phyloP scores from a whole-genome alignment of 2,888 invertebrate species.

The Theodoxus fluviatilis region DNA sequence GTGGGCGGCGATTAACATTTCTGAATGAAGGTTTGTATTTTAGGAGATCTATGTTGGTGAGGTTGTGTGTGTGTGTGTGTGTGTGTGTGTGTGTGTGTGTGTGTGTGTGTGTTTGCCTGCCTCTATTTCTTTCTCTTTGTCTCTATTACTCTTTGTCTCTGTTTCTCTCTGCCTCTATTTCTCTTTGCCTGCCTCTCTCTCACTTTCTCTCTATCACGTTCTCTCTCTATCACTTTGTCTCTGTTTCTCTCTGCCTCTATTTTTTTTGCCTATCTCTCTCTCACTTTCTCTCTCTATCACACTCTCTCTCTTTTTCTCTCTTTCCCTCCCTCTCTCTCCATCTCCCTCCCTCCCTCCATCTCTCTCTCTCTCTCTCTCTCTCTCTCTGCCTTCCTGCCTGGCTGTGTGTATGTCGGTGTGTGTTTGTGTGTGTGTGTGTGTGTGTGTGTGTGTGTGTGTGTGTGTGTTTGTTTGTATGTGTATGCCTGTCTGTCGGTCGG shows the following conservation, averaged over 20 bases:
- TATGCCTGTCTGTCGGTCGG: neutral
- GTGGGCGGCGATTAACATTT: too few relatives aligned
- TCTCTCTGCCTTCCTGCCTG: too few relatives aligned
- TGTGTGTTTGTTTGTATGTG: neutral
- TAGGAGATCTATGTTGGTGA: constrained; percentile 1
- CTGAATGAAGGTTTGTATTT: too few relatives aligned
- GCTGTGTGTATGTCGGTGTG: neutral
- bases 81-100: constrained; percentile 3
- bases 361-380: constrained; percentile 11
- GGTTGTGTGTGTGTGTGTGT: constrained; percentile 10
- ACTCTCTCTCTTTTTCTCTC: constrained; percentile 1
- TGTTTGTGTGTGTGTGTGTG: neutral
- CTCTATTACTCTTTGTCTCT: too few relatives aligned
- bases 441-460: too few relatives aligned
- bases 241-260: neutral
- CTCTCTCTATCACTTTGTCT: neutral
- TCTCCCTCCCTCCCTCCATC: constrained; percentile 8
- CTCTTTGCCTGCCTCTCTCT: neutral
- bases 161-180: constrained; percentile 14
- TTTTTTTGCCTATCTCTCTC: neutral
- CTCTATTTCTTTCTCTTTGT: too few relatives aligned
- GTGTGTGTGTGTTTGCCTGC: too few relatives aligned
- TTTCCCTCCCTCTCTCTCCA: neutral
- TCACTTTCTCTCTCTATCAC: constrained; percentile 2
- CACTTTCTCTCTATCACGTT: neutral